A percentile compares a stretch with the other conserved stretches of the same genome.
Evolutionary conservation across 2,888 invertebrate species (phyloP).

Genomic region (Pseudanteris insignis): DNA sequence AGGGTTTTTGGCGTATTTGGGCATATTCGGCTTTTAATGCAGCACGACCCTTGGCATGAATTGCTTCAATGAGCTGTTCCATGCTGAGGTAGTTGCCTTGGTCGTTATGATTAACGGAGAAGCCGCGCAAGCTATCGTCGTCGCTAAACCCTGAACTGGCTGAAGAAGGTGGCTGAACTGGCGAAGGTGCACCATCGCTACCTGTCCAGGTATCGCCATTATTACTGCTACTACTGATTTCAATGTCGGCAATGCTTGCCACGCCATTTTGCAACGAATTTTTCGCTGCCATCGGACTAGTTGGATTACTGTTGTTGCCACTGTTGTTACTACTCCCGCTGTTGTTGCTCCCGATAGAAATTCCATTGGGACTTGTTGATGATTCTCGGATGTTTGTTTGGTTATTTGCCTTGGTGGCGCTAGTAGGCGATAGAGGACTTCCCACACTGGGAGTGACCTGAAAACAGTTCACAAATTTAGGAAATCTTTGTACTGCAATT

Average conservation of each 20-base stretch:
- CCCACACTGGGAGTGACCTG: constrained; percentile 62
- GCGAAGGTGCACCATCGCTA: constrained; percentile 68
- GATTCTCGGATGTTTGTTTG: constrained; percentile 38
- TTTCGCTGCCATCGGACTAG: constrained; percentile 65
- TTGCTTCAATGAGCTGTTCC: constrained; percentile 79
- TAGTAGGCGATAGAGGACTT: constrained; percentile 60
- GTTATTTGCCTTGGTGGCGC: constrained; percentile 46
- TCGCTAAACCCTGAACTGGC: constrained; percentile 88
- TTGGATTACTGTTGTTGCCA: constrained; percentile 52
- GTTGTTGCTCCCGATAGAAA: constrained; percentile 47
- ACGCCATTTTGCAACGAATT: constrained; percentile 57
- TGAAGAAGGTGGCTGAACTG: constrained; percentile 74
- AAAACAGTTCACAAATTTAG: too few relatives aligned
- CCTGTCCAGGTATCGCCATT: constrained; percentile 66
- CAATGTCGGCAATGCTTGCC: constrained; percentile 66
- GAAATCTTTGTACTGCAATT: too few relatives aligned
- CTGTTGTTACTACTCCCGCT: constrained; percentile 25
- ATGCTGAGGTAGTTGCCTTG: constrained; percentile 77
- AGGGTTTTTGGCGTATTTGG: constrained; percentile 84
- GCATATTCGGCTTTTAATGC: constrained; percentile 89
- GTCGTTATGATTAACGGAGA: constrained; percentile 72
- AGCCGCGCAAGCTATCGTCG: constrained; percentile 86
- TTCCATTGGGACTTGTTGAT: constrained; percentile 54
- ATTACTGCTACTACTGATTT: constrained; percentile 64
- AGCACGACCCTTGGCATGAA: constrained; percentile 79